Evolutionary conservation across 2,797 vertebrate species (phyloP).

Genomic region (Falco columbarius): DNA sequence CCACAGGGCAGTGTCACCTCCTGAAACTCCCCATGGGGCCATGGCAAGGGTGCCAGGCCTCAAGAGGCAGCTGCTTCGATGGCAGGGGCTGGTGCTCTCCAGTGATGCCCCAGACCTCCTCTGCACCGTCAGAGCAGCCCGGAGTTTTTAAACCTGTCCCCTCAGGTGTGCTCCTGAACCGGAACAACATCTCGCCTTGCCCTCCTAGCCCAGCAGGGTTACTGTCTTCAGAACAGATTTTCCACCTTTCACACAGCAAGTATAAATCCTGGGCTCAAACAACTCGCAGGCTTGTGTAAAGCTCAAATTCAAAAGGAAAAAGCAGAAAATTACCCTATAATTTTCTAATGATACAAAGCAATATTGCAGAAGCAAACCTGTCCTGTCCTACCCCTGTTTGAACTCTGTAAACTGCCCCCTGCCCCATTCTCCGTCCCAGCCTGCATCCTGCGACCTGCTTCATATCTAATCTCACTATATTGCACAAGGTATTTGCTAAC

Average conservation of each 20-base stretch:
- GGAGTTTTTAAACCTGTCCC: background rate
- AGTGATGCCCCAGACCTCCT: background rate
- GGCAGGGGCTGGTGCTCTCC: background rate
- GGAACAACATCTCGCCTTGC: background rate
- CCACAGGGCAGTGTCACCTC: background rate
- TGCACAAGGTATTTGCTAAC: conserved; percentile 74
- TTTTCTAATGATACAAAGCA: background rate
- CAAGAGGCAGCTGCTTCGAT: background rate
- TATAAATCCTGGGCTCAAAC: background rate
- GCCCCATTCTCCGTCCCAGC: background rate
- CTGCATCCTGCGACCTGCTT: background rate
- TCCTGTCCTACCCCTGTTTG: background rate
- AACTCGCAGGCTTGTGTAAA: background rate
- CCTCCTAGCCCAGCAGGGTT: background rate
- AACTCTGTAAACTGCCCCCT: background rate
- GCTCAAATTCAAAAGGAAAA: background rate
- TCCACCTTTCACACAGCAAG: background rate
- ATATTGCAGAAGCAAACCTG: background rate
- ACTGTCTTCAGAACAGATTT: background rate
- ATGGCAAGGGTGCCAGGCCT: background rate
- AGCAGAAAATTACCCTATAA: background rate
- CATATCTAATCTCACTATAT: conserved; percentile 49
- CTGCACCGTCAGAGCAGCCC: background rate
- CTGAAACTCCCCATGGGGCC: background rate
- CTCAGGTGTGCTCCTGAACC: background rate